Percentiles rank a stretch among this genome's conserved stretches.
These are phyloP conservation scores for Caiman crocodilus DNA, from an alignment of 2,797 vertebrate species.

Conservation along the genomic window DNA sequence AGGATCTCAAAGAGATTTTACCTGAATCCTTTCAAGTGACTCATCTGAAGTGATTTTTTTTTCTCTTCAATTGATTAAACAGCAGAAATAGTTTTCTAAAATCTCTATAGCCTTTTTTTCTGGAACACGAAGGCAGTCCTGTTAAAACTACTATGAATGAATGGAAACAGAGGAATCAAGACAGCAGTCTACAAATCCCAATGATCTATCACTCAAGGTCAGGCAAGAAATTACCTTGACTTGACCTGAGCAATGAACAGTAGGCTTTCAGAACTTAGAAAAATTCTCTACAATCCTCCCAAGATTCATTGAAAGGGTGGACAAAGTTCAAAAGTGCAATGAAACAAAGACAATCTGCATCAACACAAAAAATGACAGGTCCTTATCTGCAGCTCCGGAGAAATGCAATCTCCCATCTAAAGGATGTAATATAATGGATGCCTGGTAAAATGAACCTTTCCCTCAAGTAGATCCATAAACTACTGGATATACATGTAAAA, in stretches of 20 bases:
- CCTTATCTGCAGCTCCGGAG: not conserved
- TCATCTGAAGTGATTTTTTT: not conserved
- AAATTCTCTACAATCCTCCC: not conserved
- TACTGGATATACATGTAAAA: not conserved
- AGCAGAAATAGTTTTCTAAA: not conserved
- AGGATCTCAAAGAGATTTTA: not conserved
- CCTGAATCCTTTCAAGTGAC: not conserved
- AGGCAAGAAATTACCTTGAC: not conserved
- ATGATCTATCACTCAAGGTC: not conserved
- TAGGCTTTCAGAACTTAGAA: not conserved
- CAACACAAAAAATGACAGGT: not conserved
- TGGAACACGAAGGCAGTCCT: not conserved
- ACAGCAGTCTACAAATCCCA: not conserved
- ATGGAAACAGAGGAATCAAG: not conserved
- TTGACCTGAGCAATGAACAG: not conserved
- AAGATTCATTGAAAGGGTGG: not conserved
- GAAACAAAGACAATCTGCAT: not conserved
- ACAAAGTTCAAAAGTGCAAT: not conserved
- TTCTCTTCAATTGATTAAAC: not conserved
- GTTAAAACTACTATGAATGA: not conserved
- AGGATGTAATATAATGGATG: not conserved
- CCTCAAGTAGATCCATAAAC: not conserved
- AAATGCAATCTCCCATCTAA: not conserved
- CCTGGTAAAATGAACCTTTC: not conserved
- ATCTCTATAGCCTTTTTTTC: not conserved